Conservation (phyloP, 2,888 invertebrate species). For the Andrena bicolor region DNA sequence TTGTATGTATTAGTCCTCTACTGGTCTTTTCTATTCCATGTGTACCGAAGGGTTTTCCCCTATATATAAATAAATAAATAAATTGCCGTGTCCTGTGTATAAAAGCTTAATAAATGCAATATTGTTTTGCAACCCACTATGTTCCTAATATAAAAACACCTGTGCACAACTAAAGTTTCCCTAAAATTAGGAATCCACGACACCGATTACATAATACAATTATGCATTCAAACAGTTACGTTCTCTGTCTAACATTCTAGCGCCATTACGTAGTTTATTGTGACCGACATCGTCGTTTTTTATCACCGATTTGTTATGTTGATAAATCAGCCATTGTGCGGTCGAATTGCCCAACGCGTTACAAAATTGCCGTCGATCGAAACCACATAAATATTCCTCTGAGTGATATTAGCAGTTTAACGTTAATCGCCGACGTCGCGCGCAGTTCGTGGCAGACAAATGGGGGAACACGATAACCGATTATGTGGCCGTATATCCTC, state of each 20-base stretch:
- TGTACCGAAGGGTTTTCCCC: no score
- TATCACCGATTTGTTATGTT: conserved; percentile 27
- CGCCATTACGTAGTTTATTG: background rate
- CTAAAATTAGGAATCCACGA: background rate
- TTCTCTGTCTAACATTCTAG: background rate
- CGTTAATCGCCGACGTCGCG: conserved; percentile 17
- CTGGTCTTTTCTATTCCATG: no score
- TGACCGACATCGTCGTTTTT: conserved; percentile 8
- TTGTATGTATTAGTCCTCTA: no score
- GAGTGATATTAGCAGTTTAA: conserved; percentile 3
- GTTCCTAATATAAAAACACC: no score
- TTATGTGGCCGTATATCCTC: conserved; percentile 11
- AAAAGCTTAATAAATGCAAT: no score
- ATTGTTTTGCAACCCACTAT: no score
- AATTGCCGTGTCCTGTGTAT: no score
- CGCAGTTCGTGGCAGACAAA: background rate
- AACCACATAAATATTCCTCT: conserved; percentile 38
- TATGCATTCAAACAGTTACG: no score
- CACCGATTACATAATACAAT: no score
- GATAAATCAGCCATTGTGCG: conserved; percentile 1
- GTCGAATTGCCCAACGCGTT: conserved; percentile 42
- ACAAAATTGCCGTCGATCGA: conserved; percentile 47
- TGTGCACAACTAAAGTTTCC: no score
- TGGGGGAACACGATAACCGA: conserved; percentile 7
- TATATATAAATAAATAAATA: no score